A percentile compares a stretch with the other conserved stretches of the same genome.
Evolutionary conservation across 2,888 invertebrate species (phyloP).

Genomic region (Hyalella azteca): DNA sequence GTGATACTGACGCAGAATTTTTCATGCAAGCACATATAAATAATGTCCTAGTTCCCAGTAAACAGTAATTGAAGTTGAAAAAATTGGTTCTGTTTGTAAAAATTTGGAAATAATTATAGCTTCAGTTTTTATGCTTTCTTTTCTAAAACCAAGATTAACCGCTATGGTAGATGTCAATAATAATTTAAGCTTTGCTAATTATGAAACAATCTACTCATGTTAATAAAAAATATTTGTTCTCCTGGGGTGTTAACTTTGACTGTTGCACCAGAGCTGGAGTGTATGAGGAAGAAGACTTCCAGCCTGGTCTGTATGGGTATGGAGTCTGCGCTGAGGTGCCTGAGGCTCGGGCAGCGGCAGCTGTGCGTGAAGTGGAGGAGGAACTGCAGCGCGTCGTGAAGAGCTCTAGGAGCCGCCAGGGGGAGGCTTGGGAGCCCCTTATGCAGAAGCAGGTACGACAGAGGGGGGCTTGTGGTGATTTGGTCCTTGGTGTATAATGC

Average conservation of each 20-base stretch:
- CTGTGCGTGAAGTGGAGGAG: conserved; percentile 90
- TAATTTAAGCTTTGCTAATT: no score
- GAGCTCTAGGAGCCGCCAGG: conserved; percentile 49
- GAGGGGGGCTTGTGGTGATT: no score
- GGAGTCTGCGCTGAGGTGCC: conserved; percentile 72
- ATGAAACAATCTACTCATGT: no score
- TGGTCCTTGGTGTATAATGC: no score
- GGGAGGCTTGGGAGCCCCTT: conserved; percentile 57
- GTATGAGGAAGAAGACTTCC: conserved; percentile 96
- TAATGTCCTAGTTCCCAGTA: no score
- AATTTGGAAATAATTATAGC: no score
- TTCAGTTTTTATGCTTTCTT: not conserved
- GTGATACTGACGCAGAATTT: no score
- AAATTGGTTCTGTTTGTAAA: no score
- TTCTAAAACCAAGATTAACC: not conserved
- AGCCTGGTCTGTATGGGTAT: conserved; percentile 86
- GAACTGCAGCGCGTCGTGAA: conserved; percentile 75
- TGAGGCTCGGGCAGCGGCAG: conserved; percentile 78
- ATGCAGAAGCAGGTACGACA: conserved; percentile 58
- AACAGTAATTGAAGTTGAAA: no score
- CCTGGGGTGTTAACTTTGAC: not conserved
- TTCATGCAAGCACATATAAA: no score
- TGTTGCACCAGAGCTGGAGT: conserved; percentile 73
- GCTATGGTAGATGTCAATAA: no score
- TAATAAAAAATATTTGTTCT: no score